Conservation (phyloP, 2,113 vertebrate species). For the Apteryx owenii region DNA sequence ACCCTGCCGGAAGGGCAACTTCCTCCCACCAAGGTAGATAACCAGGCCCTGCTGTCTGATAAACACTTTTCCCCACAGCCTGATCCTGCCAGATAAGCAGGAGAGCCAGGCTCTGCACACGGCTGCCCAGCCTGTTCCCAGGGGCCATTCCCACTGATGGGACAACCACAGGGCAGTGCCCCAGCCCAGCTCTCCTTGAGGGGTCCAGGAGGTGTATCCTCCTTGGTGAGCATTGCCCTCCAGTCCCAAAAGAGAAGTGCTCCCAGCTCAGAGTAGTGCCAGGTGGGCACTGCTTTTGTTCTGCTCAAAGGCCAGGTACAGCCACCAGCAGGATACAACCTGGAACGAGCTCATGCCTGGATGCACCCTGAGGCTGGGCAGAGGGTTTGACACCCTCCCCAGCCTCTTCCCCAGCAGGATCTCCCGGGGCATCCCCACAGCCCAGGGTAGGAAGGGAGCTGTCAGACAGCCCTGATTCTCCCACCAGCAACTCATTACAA, state of each 20-base stretch:
- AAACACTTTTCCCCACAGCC: not conserved
- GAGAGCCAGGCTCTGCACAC: rapidly evolving
- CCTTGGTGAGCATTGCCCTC: not conserved
- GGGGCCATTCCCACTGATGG: not conserved
- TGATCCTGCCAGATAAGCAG: not conserved
- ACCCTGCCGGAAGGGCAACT: not conserved
- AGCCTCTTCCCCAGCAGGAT: not conserved
- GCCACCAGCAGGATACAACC: too few species aligned
- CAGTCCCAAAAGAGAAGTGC: not conserved
- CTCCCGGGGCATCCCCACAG: not conserved
- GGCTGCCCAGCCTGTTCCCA: not conserved
- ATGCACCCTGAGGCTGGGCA: not conserved
- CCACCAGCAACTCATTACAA: not conserved
- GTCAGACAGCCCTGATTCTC: not conserved
- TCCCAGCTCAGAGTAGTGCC: too few species aligned
- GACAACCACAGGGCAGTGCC: rapidly evolving
- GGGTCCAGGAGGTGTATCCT: not conserved
- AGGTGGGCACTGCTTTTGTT: too few species aligned
- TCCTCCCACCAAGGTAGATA: not conserved
- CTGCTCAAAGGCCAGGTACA: too few species aligned
- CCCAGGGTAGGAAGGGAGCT: not conserved
- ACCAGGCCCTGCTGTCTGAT: not conserved
- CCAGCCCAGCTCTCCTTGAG: not conserved
- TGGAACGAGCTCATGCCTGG: not conserved
- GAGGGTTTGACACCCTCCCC: not conserved